Percentiles rank a stretch among this genome's conserved stretches.
These are phyloP conservation scores for Rhadina sibilatrix DNA, from an alignment of 2,113 vertebrate species.

Conservation along the genomic window DNA sequence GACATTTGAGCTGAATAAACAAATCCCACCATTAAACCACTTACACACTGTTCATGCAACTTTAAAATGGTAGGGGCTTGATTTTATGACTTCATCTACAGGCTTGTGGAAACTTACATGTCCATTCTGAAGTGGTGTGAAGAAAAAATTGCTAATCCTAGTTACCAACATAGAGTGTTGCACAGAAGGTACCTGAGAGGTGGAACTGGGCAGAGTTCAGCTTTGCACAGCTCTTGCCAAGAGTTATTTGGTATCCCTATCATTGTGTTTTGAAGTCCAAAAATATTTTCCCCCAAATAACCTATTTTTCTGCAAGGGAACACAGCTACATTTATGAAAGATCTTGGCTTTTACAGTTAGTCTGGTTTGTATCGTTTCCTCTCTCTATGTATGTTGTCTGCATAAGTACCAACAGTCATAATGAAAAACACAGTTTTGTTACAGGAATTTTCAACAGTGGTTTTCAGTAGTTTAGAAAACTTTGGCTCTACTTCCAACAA, in stretches of 20 bases:
- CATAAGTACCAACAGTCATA: conserved; percentile 3
- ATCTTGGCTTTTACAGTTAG: neutral
- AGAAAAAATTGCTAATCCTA: neutral
- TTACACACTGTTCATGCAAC: neutral
- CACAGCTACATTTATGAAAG: neutral
- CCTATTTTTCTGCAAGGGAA: neutral
- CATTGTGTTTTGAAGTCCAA: neutral
- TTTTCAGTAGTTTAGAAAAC: conserved; percentile 13
- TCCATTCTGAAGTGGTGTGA: neutral
- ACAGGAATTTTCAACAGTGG: neutral
- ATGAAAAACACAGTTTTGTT: neutral
- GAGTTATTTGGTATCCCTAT: neutral
- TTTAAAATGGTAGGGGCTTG: neutral
- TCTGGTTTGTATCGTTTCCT: neutral
- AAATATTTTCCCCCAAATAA: neutral
- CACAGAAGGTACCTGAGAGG: neutral
- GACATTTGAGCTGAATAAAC: rapidly evolving
- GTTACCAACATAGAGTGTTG: neutral
- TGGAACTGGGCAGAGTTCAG: neutral
- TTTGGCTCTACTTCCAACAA: neutral
- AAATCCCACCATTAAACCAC: neutral
- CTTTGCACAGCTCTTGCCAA: neutral
- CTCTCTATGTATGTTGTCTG: neutral
- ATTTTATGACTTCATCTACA: neutral
- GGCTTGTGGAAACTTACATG: neutral